phyloP scores from a whole-genome alignment of 1,140 invertebrate species.

The Dendroctonus valens region DNA sequence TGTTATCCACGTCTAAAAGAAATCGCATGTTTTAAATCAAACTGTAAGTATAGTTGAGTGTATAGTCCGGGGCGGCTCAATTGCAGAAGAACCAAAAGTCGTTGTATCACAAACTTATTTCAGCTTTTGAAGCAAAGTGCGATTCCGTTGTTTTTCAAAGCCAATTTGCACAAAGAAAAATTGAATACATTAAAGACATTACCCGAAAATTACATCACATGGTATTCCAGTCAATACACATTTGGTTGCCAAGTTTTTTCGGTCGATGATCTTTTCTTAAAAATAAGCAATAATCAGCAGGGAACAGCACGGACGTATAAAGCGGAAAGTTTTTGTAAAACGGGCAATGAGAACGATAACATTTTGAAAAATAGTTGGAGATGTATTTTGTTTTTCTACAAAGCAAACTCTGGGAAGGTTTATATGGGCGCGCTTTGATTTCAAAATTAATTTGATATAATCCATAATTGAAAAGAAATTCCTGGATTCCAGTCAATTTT shows the following conservation, averaged over 20 bases:
- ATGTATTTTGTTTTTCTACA: too few relatives aligned
- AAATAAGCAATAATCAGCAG: conserved; percentile 7
- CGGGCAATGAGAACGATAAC: too few relatives aligned
- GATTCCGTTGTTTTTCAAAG: neutral
- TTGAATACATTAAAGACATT: neutral
- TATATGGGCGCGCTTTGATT: too few relatives aligned
- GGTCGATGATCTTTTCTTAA: conserved; percentile 17
- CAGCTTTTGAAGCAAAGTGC: neutral
- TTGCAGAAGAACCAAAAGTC: neutral
- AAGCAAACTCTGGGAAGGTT: too few relatives aligned
- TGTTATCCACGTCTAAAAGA: conserved; percentile 75
- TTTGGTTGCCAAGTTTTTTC: conserved; percentile 13
- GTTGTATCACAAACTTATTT: neutral
- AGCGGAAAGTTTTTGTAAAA: too few relatives aligned
- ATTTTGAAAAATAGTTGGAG: too few relatives aligned
- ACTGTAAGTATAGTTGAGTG: neutral
- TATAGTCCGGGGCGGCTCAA: neutral
- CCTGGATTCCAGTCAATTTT: too few relatives aligned
- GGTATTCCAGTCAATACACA: too few relatives aligned
- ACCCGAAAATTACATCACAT: too few relatives aligned
- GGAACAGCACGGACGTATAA: neutral
- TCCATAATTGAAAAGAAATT: too few relatives aligned
- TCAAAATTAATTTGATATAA: too few relatives aligned
- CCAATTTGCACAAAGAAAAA: neutral
- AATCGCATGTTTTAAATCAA: conserved; percentile 2